phyloP scores from a whole-genome alignment of 2,797 vertebrate species.

The Tapera naevia region DNA sequence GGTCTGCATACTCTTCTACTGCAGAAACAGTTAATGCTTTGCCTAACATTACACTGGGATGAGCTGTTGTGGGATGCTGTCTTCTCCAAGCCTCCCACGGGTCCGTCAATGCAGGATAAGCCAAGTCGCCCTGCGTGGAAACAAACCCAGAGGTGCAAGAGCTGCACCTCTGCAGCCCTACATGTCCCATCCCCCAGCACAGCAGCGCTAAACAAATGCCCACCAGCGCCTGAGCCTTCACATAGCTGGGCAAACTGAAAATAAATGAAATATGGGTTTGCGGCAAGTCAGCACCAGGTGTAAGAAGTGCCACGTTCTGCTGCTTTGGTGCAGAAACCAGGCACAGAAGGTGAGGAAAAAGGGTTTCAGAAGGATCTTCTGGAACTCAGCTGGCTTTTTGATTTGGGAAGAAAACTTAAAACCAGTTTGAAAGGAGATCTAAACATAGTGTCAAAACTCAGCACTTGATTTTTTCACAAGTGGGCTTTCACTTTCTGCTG shows the following conservation, averaged over 20 bases:
- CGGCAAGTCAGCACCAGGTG: neutral
- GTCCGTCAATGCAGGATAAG: neutral
- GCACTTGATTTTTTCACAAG: slow-evolving; percentile 37
- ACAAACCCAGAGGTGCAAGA: neutral
- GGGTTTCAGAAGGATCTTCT: slow-evolving; percentile 3
- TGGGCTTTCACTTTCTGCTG: slow-evolving; percentile 36
- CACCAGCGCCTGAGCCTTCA: neutral
- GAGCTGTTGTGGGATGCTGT: neutral
- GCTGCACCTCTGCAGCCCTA: neutral
- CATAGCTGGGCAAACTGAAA: neutral
- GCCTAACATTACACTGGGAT: neutral
- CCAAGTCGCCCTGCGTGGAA: no score
- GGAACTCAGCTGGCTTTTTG: neutral
- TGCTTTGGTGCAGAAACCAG: neutral
- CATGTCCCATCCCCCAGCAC: neutral
- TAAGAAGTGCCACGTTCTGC: neutral
- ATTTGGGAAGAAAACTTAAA: slow-evolving; percentile 33
- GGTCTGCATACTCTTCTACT: neutral
- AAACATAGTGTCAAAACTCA: slow-evolving; percentile 20
- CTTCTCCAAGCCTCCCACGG: accelerated
- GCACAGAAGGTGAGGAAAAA: neutral
- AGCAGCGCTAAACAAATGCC: accelerated
- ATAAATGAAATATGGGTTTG: neutral
- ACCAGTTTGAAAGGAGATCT: slow-evolving; percentile 25
- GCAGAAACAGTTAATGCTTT: neutral